Evolutionary conservation across 2,797 vertebrate genomes (phyloP).

Genomic region (Todus mexicanus): DNA sequence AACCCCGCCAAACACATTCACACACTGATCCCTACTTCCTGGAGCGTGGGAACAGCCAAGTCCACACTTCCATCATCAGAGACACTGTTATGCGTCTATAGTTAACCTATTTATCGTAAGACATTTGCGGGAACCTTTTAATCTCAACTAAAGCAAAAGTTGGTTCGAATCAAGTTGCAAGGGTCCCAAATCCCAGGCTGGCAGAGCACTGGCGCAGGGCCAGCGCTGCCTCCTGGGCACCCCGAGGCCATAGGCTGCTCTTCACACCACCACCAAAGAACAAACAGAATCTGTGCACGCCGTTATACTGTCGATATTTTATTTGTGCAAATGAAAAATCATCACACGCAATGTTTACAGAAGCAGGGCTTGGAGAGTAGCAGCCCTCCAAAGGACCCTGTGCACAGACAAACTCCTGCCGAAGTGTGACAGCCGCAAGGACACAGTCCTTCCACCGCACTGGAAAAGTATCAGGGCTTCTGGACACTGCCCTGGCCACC

Average conservation of each 20-base stretch:
- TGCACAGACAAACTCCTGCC: not conserved
- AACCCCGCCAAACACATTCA: not conserved
- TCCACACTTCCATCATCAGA: not conserved
- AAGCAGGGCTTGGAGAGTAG: not conserved
- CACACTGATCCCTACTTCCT: not conserved
- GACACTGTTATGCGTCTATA: not conserved
- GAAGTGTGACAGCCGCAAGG: not conserved
- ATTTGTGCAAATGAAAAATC: not conserved
- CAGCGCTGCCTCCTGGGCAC: not conserved
- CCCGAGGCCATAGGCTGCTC: not conserved
- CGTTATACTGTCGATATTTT: too few species aligned
- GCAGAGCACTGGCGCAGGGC: rapidly evolving
- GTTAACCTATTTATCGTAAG: not conserved
- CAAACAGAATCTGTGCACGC: not conserved
- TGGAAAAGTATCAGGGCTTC: too few species aligned
- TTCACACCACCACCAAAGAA: not conserved
- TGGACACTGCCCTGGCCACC: not conserved
- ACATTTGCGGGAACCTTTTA: not conserved
- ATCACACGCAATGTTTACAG: not conserved
- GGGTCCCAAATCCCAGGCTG: not conserved
- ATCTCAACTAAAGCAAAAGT: not conserved
- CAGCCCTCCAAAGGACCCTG: not conserved
- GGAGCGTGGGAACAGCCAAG: not conserved
- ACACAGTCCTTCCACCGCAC: rapidly evolving
- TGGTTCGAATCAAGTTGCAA: not conserved